Percentiles rank a stretch among this genome's conserved stretches.
Evolutionary conservation across 2,888 invertebrate genomes (phyloP).

Genomic region (Flexamia atlantica): DNA sequence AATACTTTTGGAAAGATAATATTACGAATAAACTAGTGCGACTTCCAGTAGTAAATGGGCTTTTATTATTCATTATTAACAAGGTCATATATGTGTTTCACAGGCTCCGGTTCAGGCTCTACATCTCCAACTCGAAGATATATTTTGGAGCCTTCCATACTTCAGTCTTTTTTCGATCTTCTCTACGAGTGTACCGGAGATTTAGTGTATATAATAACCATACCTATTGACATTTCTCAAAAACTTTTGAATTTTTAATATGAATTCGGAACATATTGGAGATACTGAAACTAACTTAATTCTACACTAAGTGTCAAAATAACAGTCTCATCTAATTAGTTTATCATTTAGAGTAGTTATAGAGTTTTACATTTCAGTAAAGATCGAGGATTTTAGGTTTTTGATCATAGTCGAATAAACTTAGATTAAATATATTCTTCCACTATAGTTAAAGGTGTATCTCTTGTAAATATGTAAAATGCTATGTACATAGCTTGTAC

Average conservation of each 20-base stretch:
- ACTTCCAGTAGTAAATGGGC: no score
- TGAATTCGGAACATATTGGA: neutral
- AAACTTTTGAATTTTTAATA: neutral
- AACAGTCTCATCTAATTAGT: conserved; percentile 8
- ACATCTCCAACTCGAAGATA: neutral
- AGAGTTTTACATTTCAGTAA: conserved; percentile 25
- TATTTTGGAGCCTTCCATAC: neutral
- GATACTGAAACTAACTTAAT: neutral
- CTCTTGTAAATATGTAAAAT: conserved; percentile 55
- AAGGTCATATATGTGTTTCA: no score
- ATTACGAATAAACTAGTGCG: no score
- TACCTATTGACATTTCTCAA: neutral
- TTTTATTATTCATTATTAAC: no score
- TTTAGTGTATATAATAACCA: neutral
- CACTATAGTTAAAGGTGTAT: conserved; percentile 13
- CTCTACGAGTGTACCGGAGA: neutral
- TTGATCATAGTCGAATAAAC: neutral
- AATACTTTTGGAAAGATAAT: no score
- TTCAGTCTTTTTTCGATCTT: neutral
- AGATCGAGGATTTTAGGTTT: conserved; percentile 4
- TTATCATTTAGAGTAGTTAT: conserved; percentile 8
- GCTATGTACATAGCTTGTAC: conserved; percentile 56
- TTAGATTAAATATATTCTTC: conserved; percentile 37
- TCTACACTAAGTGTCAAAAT: conserved; percentile 29
- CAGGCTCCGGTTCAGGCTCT: neutral